phyloP scores from a whole-genome alignment of 2,797 vertebrate species.

The Buphagus erythrorhynchus region DNA sequence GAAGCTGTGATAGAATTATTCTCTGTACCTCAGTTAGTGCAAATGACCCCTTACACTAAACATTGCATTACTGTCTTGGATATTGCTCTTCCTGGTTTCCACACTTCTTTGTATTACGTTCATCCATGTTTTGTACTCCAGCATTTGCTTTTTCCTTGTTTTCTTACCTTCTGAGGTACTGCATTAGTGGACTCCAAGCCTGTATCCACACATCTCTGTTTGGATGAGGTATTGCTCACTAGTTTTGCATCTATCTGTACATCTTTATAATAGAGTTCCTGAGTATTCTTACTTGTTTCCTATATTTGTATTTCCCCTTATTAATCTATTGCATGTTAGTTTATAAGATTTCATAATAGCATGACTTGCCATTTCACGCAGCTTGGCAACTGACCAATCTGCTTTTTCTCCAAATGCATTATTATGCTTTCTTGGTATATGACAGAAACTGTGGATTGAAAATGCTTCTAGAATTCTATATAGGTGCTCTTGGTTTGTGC shows the following conservation, averaged over 20 bases:
- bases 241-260: not conserved
- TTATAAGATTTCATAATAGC: not conserved
- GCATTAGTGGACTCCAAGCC: not conserved
- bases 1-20: not conserved
- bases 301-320: not conserved
- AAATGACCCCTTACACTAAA: not conserved
- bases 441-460: not conserved
- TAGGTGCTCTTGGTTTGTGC: not conserved
- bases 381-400: not conserved
- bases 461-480: not conserved
- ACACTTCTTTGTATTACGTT: not conserved
- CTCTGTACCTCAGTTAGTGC: not conserved
- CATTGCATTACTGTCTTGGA: not conserved
- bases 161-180: not conserved
- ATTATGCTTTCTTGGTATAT: not conserved
- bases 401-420: not conserved
- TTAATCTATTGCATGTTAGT: not conserved
- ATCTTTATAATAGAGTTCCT: not conserved
- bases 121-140: not conserved
- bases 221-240: not conserved
- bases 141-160: not conserved
- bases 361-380: not conserved
- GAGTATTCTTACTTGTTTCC: not conserved
- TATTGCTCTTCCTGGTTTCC: not conserved
- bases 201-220: rapidly evolving